A percentile compares a stretch with the other conserved stretches of the same genome.
These are phyloP conservation scores for Myotis pilosus DNA, from an alignment of 2,797 vertebrate genomes.

Conservation along the genomic window DNA sequence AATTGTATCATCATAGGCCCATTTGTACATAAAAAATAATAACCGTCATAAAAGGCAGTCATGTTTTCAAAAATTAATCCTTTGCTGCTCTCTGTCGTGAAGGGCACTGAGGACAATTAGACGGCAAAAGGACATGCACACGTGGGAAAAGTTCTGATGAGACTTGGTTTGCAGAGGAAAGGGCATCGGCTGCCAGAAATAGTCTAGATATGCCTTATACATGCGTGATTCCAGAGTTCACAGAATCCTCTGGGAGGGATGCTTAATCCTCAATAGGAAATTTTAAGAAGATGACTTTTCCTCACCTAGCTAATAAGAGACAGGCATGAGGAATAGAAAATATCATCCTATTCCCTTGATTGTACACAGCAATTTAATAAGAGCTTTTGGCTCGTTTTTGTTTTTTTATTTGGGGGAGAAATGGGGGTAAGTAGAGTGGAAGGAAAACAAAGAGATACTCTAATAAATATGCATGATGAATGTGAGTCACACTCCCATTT, in stretches of 20 bases:
- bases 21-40: slow-evolving; percentile 25
- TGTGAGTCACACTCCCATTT: neutral
- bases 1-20: slow-evolving; percentile 21
- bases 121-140: neutral
- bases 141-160: neutral
- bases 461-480: neutral
- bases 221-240: slow-evolving; percentile 22
- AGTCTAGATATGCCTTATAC: slow-evolving; percentile 23
- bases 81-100: neutral
- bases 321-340: neutral
- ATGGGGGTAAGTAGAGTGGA: neutral
- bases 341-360: neutral
- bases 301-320: slow-evolving; percentile 21
- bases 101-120: neutral
- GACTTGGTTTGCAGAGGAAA: neutral
- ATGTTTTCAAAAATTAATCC: slow-evolving; percentile 9
- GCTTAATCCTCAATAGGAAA: neutral
- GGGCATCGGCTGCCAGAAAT: neutral
- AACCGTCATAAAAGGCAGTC: neutral
- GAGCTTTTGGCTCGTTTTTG: neutral
- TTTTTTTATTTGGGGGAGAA: neutral
- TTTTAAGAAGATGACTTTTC: slow-evolving; percentile 24
- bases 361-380: neutral
- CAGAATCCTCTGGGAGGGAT: neutral
- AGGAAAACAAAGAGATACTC: neutral